Conservation (phyloP, 2,888 invertebrate genomes). For the Pandemis corylana region DNA sequence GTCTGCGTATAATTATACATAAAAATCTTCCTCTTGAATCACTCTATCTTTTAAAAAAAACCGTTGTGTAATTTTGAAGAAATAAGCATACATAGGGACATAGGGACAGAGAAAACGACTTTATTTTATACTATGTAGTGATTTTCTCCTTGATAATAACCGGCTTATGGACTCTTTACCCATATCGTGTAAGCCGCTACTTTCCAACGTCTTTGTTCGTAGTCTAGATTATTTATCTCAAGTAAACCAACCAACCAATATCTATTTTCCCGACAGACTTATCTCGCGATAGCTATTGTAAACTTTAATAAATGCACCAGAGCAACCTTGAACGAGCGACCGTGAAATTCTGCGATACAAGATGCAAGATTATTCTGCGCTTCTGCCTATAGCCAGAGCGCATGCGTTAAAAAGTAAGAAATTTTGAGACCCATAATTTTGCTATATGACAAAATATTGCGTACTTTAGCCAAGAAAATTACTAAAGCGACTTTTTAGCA, state of each 20-base stretch:
- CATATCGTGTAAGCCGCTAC: background rate
- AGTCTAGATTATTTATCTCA: conserved; percentile 9
- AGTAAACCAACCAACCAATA: conserved; percentile 3
- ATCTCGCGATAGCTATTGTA: conserved; percentile 28
- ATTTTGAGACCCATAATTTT: background rate
- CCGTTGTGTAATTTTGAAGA: no score
- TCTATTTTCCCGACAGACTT: conserved; percentile 6
- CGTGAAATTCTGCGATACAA: conserved; percentile 26
- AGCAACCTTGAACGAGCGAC: conserved; percentile 37
- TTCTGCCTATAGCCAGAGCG: conserved; percentile 8
- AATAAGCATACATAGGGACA: no score
- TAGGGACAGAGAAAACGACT: no score
- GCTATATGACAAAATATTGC: background rate
- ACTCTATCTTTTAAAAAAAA: no score
- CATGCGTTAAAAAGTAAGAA: conserved; percentile 20
- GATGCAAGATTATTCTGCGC: conserved; percentile 37
- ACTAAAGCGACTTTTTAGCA: background rate
- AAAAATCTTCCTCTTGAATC: no score
- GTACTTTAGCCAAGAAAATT: background rate
- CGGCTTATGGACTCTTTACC: background rate
- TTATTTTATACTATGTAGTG: no score
- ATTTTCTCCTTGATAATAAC: background rate
- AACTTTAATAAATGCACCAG: conserved; percentile 33
- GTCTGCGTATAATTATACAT: no score
- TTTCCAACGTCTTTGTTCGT: background rate